phyloP scores from a whole-genome alignment of 2,113 vertebrate species.

The Zosterops borbonicus region DNA sequence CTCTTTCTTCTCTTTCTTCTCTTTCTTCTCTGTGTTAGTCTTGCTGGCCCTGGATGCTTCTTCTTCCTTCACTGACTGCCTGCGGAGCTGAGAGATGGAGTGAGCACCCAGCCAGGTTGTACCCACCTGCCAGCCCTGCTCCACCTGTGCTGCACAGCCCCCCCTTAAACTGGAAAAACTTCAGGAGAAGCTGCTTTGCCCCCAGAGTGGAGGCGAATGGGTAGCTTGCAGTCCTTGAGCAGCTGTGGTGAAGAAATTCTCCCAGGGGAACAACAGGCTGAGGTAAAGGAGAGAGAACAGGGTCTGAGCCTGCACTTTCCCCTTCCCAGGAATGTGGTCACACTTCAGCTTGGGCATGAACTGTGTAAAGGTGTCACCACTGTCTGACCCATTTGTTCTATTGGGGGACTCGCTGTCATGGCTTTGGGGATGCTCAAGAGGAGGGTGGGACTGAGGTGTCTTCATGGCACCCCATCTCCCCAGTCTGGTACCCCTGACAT shows the following conservation, averaged over 20 bases:
- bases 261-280: not conserved
- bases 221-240: not conserved
- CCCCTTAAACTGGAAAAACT: not conserved
- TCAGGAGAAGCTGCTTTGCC: not conserved
- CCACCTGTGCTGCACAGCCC: not conserved
- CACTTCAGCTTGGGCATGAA: not conserved
- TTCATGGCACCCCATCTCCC: not conserved
- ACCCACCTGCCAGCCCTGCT: not conserved
- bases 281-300: not conserved
- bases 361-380: not conserved
- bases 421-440: not conserved
- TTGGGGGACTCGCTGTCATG: fast-evolving
- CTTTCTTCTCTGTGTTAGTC: not conserved
- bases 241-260: not conserved
- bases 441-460: not conserved
- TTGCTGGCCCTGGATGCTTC: not conserved
- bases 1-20: conserved; percentile 28
- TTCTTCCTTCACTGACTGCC: conserved; percentile 64
- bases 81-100: conserved; percentile 58
- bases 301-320: not conserved
- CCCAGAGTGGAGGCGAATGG: not conserved
- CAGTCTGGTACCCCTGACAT: not conserved
- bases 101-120: not conserved
- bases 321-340: not conserved
- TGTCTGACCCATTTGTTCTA: not conserved